phyloP scores from a whole-genome alignment of 1,140 invertebrate genomes.

The Drosophila hydei region DNA sequence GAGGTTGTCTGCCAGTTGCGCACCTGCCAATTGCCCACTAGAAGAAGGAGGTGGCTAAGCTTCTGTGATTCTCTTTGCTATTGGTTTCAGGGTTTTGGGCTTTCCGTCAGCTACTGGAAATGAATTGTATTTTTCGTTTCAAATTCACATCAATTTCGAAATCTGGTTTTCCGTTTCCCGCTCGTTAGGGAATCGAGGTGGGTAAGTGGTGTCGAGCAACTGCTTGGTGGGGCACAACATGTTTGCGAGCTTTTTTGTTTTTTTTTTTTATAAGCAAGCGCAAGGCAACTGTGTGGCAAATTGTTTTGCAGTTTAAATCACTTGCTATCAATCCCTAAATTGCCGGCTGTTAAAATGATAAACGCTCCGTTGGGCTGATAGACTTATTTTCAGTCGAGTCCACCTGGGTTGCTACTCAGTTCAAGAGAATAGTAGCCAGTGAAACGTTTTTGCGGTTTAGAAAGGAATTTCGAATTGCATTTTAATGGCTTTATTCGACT shows the following conservation, averaged over 20 bases:
- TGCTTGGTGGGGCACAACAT: slow-evolving; percentile 10
- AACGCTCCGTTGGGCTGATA: slow-evolving; percentile 29
- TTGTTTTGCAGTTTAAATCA: slow-evolving; percentile 45
- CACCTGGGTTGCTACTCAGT: slow-evolving; percentile 14
- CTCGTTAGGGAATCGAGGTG: neutral
- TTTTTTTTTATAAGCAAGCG: slow-evolving; percentile 8
- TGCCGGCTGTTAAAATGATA: slow-evolving; percentile 52
- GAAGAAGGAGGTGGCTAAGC: neutral
- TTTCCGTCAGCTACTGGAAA: slow-evolving; percentile 20
- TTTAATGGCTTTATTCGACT: slow-evolving; percentile 8
- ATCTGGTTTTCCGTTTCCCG: slow-evolving; percentile 34
- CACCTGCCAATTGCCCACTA: slow-evolving; percentile 18
- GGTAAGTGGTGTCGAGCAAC: neutral
- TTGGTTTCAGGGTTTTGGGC: neutral
- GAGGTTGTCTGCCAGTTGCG: slow-evolving; percentile 9
- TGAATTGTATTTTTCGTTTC: slow-evolving; percentile 43
- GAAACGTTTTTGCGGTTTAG: slow-evolving; percentile 19
- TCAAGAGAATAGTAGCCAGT: neutral
- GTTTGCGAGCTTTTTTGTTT: too few species aligned
- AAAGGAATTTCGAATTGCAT: neutral
- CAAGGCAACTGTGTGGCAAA: slow-evolving; percentile 12
- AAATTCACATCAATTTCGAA: slow-evolving; percentile 61
- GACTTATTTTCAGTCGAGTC: slow-evolving; percentile 16
- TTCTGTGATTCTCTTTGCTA: neutral
- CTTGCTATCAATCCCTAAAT: slow-evolving; percentile 58